Evolutionary conservation across 2,113 vertebrate genomes (phyloP).

Genomic region (Ailurus styani): DNA sequence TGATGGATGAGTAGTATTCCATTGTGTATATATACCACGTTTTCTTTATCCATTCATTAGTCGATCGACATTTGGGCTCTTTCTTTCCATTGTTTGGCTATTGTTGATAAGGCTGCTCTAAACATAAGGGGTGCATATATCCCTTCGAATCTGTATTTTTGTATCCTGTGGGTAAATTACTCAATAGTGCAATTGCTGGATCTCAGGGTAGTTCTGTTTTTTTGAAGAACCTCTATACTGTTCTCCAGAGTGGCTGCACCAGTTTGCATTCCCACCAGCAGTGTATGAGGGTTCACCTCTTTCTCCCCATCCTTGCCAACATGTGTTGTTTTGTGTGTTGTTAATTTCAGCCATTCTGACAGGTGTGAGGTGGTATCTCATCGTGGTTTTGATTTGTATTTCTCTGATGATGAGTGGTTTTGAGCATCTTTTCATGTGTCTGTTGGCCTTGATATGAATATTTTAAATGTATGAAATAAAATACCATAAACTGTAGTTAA

Average conservation of each 20-base stretch:
- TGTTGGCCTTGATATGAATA: no score
- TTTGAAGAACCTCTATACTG: background rate
- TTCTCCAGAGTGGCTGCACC: background rate
- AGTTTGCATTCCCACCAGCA: background rate
- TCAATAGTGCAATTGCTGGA: background rate
- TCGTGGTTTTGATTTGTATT: no score
- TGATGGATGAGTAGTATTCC: background rate
- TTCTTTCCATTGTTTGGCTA: background rate
- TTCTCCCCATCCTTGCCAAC: no score
- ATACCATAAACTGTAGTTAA: background rate
- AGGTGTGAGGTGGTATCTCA: no score
- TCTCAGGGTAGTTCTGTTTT: background rate
- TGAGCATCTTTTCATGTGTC: no score
- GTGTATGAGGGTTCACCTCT: background rate
- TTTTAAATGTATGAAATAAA: slow-evolving; percentile 1
- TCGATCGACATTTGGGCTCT: background rate
- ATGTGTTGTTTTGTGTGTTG: no score
- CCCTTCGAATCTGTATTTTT: background rate
- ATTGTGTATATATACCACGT: background rate
- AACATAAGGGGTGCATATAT: background rate
- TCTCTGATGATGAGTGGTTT: no score
- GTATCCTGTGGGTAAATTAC: background rate
- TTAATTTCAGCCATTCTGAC: no score
- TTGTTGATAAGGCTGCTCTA: background rate
- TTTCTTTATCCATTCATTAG: background rate